A percentile compares a stretch with the other conserved stretches of the same genome.
Conservation (phyloP, 92 coral and sea anemone genomes). For the Diadumene lineata region DNA sequence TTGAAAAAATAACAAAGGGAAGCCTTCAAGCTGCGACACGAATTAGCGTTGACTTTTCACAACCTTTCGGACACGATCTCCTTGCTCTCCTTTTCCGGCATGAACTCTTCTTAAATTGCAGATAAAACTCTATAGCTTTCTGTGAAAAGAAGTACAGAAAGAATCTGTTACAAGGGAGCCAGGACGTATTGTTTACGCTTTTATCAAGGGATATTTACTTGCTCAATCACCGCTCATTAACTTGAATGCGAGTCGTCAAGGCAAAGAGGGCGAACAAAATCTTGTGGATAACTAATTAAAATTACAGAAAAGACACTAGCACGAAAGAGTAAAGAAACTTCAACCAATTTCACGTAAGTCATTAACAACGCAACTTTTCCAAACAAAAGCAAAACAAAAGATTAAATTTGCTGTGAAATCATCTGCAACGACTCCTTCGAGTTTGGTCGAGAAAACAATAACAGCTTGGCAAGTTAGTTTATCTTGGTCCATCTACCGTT, state of each 20-base stretch:
- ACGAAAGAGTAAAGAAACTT: not conserved
- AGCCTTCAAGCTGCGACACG: not conserved
- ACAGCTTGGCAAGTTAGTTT: not conserved
- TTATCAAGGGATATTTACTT: constrained; percentile 28
- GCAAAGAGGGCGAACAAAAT: not conserved
- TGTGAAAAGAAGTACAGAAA: constrained; percentile 1
- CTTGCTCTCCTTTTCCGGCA: not conserved
- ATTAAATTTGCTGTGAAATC: not conserved
- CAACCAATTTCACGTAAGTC: not conserved
- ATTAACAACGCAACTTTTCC: not conserved
- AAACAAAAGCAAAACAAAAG: not conserved
- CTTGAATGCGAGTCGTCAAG: not conserved
- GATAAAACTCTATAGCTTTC: not conserved
- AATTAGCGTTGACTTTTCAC: constrained; percentile 4
- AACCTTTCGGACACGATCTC: not conserved
- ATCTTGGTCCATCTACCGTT: too few species aligned
- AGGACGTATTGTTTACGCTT: constrained; percentile 18
- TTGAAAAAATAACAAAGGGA: constrained; percentile 4
- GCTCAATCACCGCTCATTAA: constrained; percentile 22
- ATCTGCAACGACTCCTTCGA: not conserved
- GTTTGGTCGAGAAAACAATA: not conserved
- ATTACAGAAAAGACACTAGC: not conserved
- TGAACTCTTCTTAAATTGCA: not conserved
- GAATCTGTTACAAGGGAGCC: not conserved
- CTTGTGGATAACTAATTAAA: not conserved